phyloP scores from a whole-genome alignment of 2,797 vertebrate species.

The Sebastes iracundus region DNA sequence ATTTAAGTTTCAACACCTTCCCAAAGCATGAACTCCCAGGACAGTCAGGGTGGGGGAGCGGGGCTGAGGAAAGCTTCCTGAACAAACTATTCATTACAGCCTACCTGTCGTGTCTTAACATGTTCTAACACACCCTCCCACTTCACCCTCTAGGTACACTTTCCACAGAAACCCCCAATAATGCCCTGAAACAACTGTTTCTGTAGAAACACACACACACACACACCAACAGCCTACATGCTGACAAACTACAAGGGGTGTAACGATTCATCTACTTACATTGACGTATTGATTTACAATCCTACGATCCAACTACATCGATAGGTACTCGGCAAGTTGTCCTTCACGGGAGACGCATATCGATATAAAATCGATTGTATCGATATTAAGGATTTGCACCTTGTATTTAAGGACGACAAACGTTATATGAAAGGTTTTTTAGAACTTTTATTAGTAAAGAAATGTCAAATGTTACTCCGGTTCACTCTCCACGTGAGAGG shows the following conservation, averaged over 20 bases:
- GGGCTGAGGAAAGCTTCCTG: neutral
- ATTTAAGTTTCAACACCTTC: neutral
- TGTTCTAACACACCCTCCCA: conserved; percentile 4
- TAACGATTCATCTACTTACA: no score
- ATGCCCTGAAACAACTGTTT: conserved; percentile 10
- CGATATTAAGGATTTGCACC: no score
- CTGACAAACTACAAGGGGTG: neutral
- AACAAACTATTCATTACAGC: conserved; percentile 32
- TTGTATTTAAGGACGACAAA: no score
- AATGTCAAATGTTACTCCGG: no score
- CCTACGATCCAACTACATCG: no score
- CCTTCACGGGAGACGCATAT: no score
- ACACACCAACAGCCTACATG: neutral
- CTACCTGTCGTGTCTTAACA: conserved; percentile 11
- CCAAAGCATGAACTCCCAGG: neutral
- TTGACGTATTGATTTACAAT: no score
- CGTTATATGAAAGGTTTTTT: no score
- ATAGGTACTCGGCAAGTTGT: no score
- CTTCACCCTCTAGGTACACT: neutral
- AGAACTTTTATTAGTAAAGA: no score
- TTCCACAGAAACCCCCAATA: neutral
- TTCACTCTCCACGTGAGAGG: no score
- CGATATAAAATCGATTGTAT: no score
- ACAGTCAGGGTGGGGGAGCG: neutral
- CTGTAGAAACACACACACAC: neutral